These are phyloP conservation scores for Tragelaphus strepsiceros DNA, from an alignment of 2,113 vertebrate genomes.

Conservation along the genomic window DNA sequence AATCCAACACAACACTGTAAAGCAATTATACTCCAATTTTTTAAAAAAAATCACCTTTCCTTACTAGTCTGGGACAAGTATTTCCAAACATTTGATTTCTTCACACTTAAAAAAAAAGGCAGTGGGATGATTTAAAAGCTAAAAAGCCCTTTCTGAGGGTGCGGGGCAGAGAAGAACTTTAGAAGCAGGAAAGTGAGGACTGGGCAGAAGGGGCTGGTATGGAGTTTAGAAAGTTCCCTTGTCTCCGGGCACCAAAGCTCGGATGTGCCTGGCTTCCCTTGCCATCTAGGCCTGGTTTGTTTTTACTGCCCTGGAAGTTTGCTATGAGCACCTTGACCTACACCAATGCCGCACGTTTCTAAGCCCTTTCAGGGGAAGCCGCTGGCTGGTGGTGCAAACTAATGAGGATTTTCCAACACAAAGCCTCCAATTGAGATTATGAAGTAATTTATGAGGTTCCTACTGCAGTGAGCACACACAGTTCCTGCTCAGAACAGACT, in stretches of 20 bases:
- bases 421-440: constrained; percentile 62
- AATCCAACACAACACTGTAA: not conserved
- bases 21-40: not conserved
- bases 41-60: not conserved
- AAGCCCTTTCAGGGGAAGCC: not conserved
- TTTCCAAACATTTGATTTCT: constrained; percentile 31
- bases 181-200: not conserved
- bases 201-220: not conserved
- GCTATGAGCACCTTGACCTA: not conserved
- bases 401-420: constrained; percentile 61
- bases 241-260: not conserved
- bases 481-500: constrained; percentile 69
- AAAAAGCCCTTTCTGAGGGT: not conserved
- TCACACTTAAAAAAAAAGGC: not conserved
- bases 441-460: constrained; percentile 78
- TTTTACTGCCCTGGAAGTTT: not conserved
- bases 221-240: not conserved
- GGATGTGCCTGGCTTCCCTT: not conserved
- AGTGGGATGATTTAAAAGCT: not conserved
- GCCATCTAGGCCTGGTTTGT: not conserved
- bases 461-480: constrained; percentile 71
- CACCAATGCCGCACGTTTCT: not conserved
- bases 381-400: not conserved
- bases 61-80: not conserved
- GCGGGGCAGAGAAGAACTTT: not conserved